phyloP scores from a whole-genome alignment of 2,113 vertebrate species.

The Galbula dea region DNA sequence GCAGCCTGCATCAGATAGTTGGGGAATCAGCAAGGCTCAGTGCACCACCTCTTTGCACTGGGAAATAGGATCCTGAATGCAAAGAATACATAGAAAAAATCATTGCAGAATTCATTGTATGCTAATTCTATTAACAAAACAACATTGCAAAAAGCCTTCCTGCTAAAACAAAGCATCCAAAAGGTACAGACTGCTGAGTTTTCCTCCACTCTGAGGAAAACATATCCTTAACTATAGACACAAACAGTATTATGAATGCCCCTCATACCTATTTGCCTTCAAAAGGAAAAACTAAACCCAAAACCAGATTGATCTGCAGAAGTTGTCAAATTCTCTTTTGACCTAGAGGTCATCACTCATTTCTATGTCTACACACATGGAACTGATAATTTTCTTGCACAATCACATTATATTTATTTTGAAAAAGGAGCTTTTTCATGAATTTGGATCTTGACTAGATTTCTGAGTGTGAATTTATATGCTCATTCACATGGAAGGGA shows the following conservation, averaged over 20 bases:
- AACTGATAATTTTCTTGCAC: not conserved
- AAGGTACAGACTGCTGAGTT: not conserved
- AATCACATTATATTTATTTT: not conserved
- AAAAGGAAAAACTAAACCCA: not conserved
- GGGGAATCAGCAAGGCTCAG: not conserved
- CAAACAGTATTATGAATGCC: not conserved
- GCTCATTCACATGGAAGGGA: not conserved
- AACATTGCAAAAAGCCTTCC: not conserved
- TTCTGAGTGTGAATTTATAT: not conserved
- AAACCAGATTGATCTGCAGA: not conserved
- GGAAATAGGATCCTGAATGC: not conserved
- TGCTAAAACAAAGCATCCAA: not conserved
- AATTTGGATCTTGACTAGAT: not conserved
- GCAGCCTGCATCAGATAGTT: not conserved
- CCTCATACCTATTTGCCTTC: not conserved
- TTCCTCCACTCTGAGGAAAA: not conserved
- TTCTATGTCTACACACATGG: not conserved
- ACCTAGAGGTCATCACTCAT: not conserved
- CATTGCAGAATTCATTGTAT: not conserved
- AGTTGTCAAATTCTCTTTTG: not conserved
- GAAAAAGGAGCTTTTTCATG: not conserved
- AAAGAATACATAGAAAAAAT: not conserved
- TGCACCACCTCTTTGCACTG: not conserved
- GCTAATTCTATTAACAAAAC: not conserved
- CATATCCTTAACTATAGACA: not conserved